Conservation (phyloP, 2,113 vertebrate species). For the Asarcornis scutulata region DNA sequence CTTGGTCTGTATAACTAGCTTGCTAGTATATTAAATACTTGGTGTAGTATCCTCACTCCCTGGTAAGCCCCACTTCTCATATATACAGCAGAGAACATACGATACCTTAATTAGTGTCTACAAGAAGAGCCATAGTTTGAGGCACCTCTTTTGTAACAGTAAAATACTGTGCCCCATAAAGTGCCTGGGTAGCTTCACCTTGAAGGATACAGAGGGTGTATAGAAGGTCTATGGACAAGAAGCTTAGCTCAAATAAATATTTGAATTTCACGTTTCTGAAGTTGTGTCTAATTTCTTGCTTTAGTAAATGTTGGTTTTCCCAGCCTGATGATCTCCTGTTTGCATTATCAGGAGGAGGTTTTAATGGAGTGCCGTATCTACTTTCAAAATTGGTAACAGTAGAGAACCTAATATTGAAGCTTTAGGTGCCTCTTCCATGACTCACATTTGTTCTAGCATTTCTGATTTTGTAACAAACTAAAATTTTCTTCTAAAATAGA, state of each 20-base stretch:
- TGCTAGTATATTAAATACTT: background rate
- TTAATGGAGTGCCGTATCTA: background rate
- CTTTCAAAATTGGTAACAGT: background rate
- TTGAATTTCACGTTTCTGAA: background rate
- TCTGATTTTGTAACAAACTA: background rate
- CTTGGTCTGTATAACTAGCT: background rate
- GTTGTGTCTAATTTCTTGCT: background rate
- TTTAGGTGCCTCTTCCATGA: background rate
- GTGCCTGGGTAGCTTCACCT: background rate
- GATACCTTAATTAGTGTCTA: background rate
- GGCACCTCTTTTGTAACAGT: background rate
- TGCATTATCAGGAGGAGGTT: background rate
- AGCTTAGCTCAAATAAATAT: background rate
- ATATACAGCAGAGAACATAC: background rate
- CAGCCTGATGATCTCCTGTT: background rate
- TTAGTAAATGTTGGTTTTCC: background rate
- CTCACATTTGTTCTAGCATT: background rate
- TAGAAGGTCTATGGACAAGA: background rate
- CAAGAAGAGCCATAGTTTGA: background rate
- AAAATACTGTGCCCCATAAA: background rate
- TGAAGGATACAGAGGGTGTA: background rate
- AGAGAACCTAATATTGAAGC: background rate
- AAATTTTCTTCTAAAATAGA: slow-evolving; percentile 74
- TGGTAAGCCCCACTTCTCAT: background rate
- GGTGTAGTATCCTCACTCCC: background rate